Conservation (phyloP, 1,140 invertebrate genomes). For the Drosophila kepulauana region DNA sequence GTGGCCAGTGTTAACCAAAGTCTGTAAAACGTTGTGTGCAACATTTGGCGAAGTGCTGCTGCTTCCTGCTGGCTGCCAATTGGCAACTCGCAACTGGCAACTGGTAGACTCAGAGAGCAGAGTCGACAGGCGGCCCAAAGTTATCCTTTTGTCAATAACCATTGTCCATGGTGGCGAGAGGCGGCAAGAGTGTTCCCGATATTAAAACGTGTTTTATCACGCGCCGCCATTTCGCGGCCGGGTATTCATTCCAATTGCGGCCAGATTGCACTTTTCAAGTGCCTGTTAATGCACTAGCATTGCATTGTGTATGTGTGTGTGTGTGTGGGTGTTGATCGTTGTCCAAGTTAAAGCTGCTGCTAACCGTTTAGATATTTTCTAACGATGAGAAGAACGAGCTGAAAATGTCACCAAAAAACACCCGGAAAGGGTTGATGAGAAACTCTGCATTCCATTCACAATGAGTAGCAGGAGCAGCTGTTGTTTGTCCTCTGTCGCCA, state of each 20-base stretch:
- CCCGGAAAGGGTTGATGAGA: conserved; percentile 35
- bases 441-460: conserved; percentile 23
- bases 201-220: conserved; percentile 84
- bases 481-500: conserved; percentile 81
- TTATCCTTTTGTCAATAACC: conserved; percentile 55
- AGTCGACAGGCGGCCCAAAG: conserved; percentile 14
- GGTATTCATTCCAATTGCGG: conserved; percentile 80
- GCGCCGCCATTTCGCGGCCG: conserved; percentile 82
- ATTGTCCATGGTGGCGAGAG: conserved; percentile 45
- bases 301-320: conserved; percentile 13
- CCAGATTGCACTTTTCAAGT: conserved; percentile 82
- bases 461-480: conserved; percentile 64
- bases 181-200: conserved; percentile 43
- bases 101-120: conserved; percentile 2
- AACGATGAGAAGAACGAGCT: conserved; percentile 15
- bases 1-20: conserved; percentile 55
- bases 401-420: conserved; percentile 39
- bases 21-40: conserved; percentile 82
- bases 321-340: conserved; percentile 3
- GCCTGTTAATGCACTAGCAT: conserved; percentile 77
- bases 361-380: conserved; percentile 1
- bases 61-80: conserved; percentile 40
- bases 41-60: conserved; percentile 59
- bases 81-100: conserved; percentile 9
- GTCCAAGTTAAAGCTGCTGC: conserved; percentile 40